Evolutionary conservation across 2,113 vertebrate species (phyloP).

Genomic region (Podilymbus podiceps): DNA sequence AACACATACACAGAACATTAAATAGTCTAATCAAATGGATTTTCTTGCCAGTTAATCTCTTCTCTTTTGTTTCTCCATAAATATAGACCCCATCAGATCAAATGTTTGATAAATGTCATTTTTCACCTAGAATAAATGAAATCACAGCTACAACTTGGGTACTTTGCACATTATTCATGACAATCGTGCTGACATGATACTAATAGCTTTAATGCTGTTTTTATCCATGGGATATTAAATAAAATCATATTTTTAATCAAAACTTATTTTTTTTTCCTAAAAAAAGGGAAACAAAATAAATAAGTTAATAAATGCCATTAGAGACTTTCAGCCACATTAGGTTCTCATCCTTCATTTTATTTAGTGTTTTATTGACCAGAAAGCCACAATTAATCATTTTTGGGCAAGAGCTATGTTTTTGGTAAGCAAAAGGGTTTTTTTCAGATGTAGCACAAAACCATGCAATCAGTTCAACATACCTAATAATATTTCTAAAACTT

Average conservation of each 20-base stretch:
- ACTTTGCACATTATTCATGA: constrained; percentile 55
- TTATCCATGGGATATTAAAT: constrained; percentile 22
- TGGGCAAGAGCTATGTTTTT: background rate
- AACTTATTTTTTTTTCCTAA: background rate
- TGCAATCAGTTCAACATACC: background rate
- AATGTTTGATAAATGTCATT: constrained; percentile 70
- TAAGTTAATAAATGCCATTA: background rate
- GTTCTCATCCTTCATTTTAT: constrained; percentile 41
- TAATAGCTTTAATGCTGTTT: constrained; percentile 37
- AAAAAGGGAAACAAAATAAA: background rate
- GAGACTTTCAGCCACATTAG: background rate
- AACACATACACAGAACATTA: constrained; percentile 22
- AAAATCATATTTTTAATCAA: constrained; percentile 52
- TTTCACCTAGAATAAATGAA: constrained; percentile 70
- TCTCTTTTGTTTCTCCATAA: constrained; percentile 62
- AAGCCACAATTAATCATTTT: constrained; percentile 38
- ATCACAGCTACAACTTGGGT: constrained; percentile 54
- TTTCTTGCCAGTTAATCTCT: constrained; percentile 67
- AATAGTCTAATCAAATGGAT: constrained; percentile 67
- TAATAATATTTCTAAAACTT: background rate
- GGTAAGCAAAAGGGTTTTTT: background rate
- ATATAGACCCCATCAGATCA: constrained; percentile 66
- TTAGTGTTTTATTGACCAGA: constrained; percentile 45
- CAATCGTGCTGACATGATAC: constrained; percentile 36
- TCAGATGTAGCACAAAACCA: background rate